Evolutionary conservation across 92 coral and sea anemone species (phyloP), one percentile per base, ranked within the genome.

Genomic region (Muricea muricata): DNA sequence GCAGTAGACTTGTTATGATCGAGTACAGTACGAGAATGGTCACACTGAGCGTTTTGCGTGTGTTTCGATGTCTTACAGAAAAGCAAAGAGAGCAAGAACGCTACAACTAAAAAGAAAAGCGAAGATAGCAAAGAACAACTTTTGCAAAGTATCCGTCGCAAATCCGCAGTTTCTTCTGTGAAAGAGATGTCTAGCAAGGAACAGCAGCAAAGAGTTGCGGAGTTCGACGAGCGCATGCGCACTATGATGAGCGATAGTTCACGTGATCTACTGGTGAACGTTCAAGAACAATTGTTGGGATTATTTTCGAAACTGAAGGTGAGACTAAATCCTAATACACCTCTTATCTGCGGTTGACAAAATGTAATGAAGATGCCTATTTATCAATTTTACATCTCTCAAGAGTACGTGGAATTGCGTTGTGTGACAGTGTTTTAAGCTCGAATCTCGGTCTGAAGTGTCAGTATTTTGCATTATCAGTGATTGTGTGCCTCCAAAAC

Each of bases 281-380:
- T 96, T 21, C 99, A 96, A 78, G 99, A 96, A 54, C 97, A 96
- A 68, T 55, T 96, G 34, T 83, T 96, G 55, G 91, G 88, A 41
- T 79, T 96, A 58, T 96, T 96, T 42, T 92, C 93, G 7, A 96
- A 90, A 75, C 87, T 96, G 25, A 93, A 96, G 99, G 99, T 92
- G 37, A 40, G 82, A 1, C 29, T 39, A 25, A 18, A 7, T 48
- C 45, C 8, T 17, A 17, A 31, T 17, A 28, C 48, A 78, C 42
- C 50, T 25, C 66, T 23, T 14, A 35, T 21, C 29, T 72, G 18
- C 21, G 4, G 23, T n/a, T n/a, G n/a, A n/a, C n/a, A n/a, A n/a
- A n/a, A n/a, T n/a, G n/a, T n/a, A n/a, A n/a, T n/a, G n/a, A n/a
- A n/a, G n/a, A n/a, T n/a, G n/a, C n/a, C n/a, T n/a, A n/a, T n/a